These are phyloP conservation scores for Phainopepla nitens DNA, from an alignment of 2,113 vertebrate genomes.

Conservation along the genomic window DNA sequence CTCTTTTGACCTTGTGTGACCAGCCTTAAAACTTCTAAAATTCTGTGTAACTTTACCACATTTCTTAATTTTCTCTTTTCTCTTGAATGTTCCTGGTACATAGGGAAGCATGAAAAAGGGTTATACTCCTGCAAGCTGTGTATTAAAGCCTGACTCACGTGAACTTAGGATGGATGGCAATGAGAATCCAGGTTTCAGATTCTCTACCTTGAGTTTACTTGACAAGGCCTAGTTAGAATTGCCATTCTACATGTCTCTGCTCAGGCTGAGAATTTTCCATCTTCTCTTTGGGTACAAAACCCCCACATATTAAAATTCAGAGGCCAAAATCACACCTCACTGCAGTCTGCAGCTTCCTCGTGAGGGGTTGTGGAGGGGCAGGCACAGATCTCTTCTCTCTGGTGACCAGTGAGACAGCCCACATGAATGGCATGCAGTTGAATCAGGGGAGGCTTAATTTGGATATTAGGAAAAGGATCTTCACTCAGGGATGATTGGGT, in stretches of 20 bases:
- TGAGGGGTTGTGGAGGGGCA: neutral
- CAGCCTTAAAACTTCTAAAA: neutral
- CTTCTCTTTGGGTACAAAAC: neutral
- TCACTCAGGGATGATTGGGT: rapidly evolving
- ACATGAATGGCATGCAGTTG: neutral
- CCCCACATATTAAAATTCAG: neutral
- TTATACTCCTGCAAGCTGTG: neutral
- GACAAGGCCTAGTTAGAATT: neutral
- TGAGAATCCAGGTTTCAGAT: neutral
- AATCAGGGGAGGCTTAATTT: neutral
- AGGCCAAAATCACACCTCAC: neutral
- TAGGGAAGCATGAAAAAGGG: neutral
- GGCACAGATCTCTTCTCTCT: neutral
- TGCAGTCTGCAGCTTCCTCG: neutral
- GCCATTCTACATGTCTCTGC: neutral
- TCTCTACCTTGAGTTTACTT: neutral
- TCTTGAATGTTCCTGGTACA: neutral
- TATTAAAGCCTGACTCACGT: neutral
- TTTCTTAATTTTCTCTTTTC: neutral
- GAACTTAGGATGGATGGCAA: neutral
- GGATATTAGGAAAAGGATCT: neutral
- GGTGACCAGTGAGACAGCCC: neutral
- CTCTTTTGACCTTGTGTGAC: neutral
- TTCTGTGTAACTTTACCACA: neutral
- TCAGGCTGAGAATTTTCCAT: neutral